A percentile compares a stretch with the other conserved stretches of the same genome.
phyloP scores from a whole-genome alignment of 2,797 vertebrate genomes.

The Gymnodraco acuticeps region DNA sequence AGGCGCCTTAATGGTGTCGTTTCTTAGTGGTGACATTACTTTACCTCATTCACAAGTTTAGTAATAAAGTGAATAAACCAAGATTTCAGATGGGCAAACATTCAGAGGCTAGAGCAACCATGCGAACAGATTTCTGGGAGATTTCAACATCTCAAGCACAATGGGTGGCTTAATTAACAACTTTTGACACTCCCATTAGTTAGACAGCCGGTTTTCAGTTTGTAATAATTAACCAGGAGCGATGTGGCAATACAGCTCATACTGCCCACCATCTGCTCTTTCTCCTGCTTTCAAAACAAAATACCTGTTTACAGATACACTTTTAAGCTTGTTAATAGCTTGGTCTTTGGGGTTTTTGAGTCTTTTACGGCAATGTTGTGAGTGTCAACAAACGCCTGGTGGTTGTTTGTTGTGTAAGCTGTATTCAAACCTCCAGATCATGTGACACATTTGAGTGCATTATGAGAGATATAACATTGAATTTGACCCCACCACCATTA shows the following conservation, averaged over 20 bases:
- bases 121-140: neutral
- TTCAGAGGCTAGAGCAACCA: neutral
- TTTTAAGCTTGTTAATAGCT: neutral
- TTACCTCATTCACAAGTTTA: neutral
- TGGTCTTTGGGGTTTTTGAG: slow-evolving; percentile 2
- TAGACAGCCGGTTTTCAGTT: slow-evolving; percentile 14
- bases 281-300: slow-evolving; percentile 29
- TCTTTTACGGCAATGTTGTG: slow-evolving; percentile 47
- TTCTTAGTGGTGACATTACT: slow-evolving; percentile 16
- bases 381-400: slow-evolving; percentile 67
- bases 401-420: slow-evolving; percentile 67
- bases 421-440: slow-evolving; percentile 22
- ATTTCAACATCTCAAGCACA: slow-evolving; percentile 8
- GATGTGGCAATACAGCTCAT: slow-evolving; percentile 41
- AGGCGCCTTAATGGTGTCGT: slow-evolving; percentile 15
- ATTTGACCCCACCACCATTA: neutral
- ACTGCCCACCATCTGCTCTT: neutral
- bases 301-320: neutral
- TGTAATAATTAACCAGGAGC: slow-evolving; percentile 69
- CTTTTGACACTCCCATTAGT: slow-evolving; percentile 55
- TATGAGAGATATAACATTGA: slow-evolving; percentile 27
- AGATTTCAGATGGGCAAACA: too few species aligned
- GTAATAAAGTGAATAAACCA: too few species aligned
- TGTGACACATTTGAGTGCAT: slow-evolving; percentile 22
- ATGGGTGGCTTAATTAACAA: slow-evolving; percentile 64